phyloP scores from a whole-genome alignment of 2,797 vertebrate species.

The Lemur catta region DNA sequence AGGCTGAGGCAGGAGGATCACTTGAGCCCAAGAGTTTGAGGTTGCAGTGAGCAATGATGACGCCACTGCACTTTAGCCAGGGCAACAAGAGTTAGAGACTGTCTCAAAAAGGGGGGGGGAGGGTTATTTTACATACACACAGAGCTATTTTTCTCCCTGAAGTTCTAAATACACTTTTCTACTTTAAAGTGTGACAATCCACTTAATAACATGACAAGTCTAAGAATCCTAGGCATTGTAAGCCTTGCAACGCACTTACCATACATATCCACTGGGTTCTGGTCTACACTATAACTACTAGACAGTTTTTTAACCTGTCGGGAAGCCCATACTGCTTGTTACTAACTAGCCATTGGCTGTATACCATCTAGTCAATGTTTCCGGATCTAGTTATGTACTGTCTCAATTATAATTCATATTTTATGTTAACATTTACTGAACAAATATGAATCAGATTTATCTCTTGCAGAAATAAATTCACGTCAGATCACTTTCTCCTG shows the following conservation, averaged over 20 bases:
- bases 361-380: not conserved
- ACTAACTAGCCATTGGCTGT: not conserved
- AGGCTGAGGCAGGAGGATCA: not conserved
- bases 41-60: not conserved
- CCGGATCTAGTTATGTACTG: not conserved
- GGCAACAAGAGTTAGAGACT: not conserved
- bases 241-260: not conserved
- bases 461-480: not conserved
- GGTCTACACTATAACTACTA: not conserved
- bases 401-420: conserved; percentile 3
- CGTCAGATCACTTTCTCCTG: not conserved
- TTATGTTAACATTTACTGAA: not conserved
- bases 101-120: not conserved
- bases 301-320: not conserved
- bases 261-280: not conserved
- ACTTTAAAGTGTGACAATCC: not conserved
- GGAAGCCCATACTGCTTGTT: not conserved
- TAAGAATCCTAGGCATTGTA: not conserved
- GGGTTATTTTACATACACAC: not conserved
- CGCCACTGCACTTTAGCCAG: not conserved
- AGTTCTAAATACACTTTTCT: not conserved
- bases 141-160: not conserved
- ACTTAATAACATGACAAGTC: not conserved
- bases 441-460: not conserved
- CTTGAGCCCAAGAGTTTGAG: not conserved